phyloP scores from a whole-genome alignment of 2,113 vertebrate genomes.

The Sceloporus tristichus region DNA sequence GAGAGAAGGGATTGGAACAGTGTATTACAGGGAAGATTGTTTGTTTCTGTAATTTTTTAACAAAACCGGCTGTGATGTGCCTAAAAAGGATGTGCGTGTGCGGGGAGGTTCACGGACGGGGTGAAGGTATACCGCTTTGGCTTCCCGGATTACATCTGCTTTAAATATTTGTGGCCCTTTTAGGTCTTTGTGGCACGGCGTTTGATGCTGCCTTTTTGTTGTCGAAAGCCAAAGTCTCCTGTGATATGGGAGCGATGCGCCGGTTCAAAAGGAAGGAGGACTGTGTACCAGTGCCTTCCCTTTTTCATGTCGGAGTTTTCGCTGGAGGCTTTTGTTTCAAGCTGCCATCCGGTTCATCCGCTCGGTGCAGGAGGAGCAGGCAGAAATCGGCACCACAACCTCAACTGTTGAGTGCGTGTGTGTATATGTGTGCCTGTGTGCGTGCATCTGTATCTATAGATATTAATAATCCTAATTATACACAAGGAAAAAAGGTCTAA shows the following conservation, averaged over 20 bases:
- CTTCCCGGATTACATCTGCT: constrained; percentile 60
- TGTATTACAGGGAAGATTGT: constrained; percentile 11
- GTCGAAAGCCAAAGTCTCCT: constrained; percentile 55
- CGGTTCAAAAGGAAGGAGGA: constrained; percentile 71
- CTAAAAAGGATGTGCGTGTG: constrained; percentile 37
- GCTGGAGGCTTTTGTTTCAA: constrained; percentile 62
- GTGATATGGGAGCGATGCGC: constrained; percentile 62
- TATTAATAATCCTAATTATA: constrained; percentile 24
- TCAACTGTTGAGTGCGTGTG: constrained; percentile 63
- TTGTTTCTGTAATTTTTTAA: constrained; percentile 61
- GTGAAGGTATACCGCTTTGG: constrained; percentile 12
- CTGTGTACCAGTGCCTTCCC: constrained; percentile 52
- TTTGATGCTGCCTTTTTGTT: constrained; percentile 62
- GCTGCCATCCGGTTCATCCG: neutral
- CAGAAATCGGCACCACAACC: constrained; percentile 68
- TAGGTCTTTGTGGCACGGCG: constrained; percentile 54
- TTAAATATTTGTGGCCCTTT: constrained; percentile 65
- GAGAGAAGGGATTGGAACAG: neutral
- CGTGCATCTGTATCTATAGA: neutral
- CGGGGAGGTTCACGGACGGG: neutral
- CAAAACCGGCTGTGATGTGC: constrained; percentile 45
- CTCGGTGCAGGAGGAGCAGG: constrained; percentile 50
- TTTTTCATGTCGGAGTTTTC: constrained; percentile 63
- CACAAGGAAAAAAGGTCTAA: constrained; percentile 40
- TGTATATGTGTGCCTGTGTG: constrained; percentile 35